Base-by-base conservation (phyloP, 37 sponge, comb jelly and placozoan species). In the Geodia barretti region DNA sequence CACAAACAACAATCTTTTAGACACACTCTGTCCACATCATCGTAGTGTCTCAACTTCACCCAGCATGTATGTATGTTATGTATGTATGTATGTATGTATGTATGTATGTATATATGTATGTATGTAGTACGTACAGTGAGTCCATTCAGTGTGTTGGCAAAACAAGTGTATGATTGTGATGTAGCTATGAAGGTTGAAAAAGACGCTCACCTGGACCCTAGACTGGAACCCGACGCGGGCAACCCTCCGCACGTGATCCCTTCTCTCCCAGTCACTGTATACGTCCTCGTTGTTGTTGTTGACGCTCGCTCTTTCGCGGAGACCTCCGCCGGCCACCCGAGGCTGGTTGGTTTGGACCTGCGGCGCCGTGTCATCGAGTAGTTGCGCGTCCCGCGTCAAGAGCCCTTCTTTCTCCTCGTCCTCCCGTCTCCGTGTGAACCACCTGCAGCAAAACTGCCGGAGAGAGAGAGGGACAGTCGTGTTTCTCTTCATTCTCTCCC, bases 381-480 rank as follows among this genome's bases (percentile, higher is more conserved):
- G 54, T 14, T 47, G 54, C 7, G 54, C 11, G 54, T 47, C 54
- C 14, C 54, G 11, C 11, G 54, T 47, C 11, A 47, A 14, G 54
- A 47, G 54, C 11, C 54, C 54, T 47, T 47, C 21, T 70, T 14
- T 36, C 39, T 35, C 29, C 9, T 70, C 21, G 5, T 70, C 31
- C 9, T 30, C 29, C 5, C 70, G 24, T 35, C 29, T 70, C 37
- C 36, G 39, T 7, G 8, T 64, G 30, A 64, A 36, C 24, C 70
- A 36, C 39, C 70, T 23, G 39, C 39, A 70, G 21, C 70, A 70
- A 21, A 35, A 70, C 70, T 70, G 70, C 54, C n/a, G n/a, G n/a
- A n/a, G n/a, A n/a, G n/a, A n/a, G n/a, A n/a, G n/a, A n/a, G n/a
- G n/a, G n/a, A n/a, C n/a, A n/a, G n/a, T n/a, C n/a, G n/a, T n/a